Conservation (phyloP, 2,888 invertebrate species). For the Falcaria lacertinaria region DNA sequence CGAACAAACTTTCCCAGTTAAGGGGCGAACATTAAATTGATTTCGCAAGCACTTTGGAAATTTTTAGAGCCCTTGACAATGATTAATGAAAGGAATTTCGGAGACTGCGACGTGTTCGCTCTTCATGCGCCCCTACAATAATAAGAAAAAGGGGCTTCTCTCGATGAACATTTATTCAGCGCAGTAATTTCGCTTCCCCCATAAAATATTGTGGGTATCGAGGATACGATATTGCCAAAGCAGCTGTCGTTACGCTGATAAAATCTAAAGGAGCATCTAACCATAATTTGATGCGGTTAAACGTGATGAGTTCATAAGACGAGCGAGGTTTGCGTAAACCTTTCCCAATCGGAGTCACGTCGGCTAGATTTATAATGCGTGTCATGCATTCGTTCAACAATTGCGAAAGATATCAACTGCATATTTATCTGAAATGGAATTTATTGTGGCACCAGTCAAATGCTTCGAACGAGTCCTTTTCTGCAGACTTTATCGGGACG, state of each 20-base stretch:
- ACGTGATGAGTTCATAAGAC: conserved; percentile 60
- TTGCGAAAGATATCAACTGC: conserved; percentile 44
- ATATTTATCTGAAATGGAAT: conserved; percentile 15
- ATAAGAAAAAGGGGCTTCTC: conserved; percentile 55
- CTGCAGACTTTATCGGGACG: too few relatives aligned
- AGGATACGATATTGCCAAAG: conserved; percentile 50
- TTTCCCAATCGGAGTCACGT: conserved; percentile 58
- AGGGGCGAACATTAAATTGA: conserved; percentile 69
- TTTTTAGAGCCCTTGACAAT: conserved; percentile 74
- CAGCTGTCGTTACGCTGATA: conserved; percentile 44
- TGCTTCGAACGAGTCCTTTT: background rate
- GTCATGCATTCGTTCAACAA: conserved; percentile 34
- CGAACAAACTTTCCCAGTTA: conserved; percentile 55
- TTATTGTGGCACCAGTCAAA: conserved; percentile 14
- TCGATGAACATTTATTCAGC: conserved; percentile 40
- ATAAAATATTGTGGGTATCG: conserved; percentile 62
- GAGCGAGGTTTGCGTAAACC: conserved; percentile 48
- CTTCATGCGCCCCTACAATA: conserved; percentile 44
- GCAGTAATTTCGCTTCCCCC: conserved; percentile 52
- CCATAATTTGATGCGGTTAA: conserved; percentile 58
- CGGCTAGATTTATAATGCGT: conserved; percentile 53
- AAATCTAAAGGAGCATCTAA: conserved; percentile 35
- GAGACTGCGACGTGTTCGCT: conserved; percentile 51
- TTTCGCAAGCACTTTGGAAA: conserved; percentile 68
- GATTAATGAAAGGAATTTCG: conserved; percentile 75